phyloP scores from a whole-genome alignment of 2,113 vertebrate genomes.

The Pachypanchax playfairii region DNA sequence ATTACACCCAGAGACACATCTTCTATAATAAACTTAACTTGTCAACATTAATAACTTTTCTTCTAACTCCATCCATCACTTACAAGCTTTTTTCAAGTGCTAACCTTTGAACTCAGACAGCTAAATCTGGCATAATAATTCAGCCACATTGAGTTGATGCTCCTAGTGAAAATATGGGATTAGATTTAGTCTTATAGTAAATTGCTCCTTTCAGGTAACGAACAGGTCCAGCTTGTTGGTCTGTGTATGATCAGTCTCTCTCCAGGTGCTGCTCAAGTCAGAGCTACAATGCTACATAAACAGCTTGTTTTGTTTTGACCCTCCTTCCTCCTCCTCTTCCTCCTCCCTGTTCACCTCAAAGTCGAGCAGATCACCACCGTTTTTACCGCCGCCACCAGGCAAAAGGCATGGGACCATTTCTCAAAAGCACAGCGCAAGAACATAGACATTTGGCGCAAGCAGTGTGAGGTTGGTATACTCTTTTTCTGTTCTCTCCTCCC shows the following conservation, averaged over 20 bases:
- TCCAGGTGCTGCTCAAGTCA: conserved; percentile 72
- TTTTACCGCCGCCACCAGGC: conserved; percentile 97
- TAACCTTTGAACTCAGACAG: no score
- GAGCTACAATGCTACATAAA: conserved; percentile 91
- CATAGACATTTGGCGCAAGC: conserved; percentile 99
- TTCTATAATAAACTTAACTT: no score
- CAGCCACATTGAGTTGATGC: no score
- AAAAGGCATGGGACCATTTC: conserved; percentile 99
- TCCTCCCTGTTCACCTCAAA: conserved; percentile 86
- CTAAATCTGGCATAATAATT: no score
- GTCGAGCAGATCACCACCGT: conserved; percentile 99
- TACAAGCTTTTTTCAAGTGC: no score
- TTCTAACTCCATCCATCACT: no score
- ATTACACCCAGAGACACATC: not conserved
- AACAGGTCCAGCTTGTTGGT: conserved; percentile 8
- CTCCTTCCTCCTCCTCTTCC: conserved; percentile 80
- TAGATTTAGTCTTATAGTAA: no score
- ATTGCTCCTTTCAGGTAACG: not conserved
- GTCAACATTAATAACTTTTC: no score
- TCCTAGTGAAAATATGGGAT: no score
- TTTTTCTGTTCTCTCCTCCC: conserved; percentile 11
- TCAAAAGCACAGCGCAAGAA: conserved; percentile 99
- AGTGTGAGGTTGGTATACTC: conserved; percentile 94
- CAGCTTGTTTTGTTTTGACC: conserved; percentile 98
- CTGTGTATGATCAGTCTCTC: conserved; percentile 80